Evolutionary conservation across 2,113 vertebrate species (phyloP).

Genomic region (Himantopus leucocephalus): DNA sequence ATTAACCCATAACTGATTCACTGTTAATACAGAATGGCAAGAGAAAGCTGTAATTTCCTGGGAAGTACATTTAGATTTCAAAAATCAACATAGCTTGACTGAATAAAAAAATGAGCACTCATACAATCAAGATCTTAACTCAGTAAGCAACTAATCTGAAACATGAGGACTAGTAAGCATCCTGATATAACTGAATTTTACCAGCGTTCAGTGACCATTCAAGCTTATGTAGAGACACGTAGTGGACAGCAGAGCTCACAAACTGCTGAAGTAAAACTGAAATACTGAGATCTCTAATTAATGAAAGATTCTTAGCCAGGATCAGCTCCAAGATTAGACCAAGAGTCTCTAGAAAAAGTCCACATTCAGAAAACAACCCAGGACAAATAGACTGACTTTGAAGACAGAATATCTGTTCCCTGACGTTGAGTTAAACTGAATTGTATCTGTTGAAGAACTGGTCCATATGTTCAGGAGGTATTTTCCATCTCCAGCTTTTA

Average conservation of each 20-base stretch:
- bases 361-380: neutral
- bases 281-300: neutral
- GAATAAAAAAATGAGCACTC: neutral
- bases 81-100: neutral
- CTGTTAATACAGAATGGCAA: neutral
- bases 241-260: neutral
- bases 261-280: neutral
- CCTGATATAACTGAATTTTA: neutral
- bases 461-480: neutral
- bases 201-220: neutral
- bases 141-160: neutral
- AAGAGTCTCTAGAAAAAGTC: neutral
- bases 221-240: neutral
- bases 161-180: neutral
- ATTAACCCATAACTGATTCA: neutral
- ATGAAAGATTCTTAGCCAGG: neutral
- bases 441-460: neutral
- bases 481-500: conserved; percentile 29
- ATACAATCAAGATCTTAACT: neutral
- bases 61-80: neutral
- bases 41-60: neutral
- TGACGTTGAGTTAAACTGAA: neutral
- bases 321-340: neutral
- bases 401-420: neutral
- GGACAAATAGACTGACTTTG: neutral